Evolutionary conservation across 2,797 vertebrate species (phyloP), one percentile per base, ranked within the genome.

Genomic region (Holocentrus rufus): DNA sequence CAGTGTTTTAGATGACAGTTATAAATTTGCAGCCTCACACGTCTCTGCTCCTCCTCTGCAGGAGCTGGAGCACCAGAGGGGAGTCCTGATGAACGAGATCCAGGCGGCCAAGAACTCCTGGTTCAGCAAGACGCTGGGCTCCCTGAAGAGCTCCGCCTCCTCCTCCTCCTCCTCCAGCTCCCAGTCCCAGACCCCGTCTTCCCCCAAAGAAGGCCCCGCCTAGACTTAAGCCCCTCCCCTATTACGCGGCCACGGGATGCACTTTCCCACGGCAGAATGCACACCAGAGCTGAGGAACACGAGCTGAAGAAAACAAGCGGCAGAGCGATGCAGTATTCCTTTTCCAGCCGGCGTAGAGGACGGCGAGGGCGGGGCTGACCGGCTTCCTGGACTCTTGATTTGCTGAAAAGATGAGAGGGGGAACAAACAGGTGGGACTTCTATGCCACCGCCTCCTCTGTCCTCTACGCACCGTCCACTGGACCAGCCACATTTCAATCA

Each of bases 61-160:
- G 98, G 97, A 99, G 91, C 94, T 99, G 72, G 98, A 99, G 88
- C 98, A 99, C 87, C 97, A 99, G 94, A 94, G 96, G 75, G 97
- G 98, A 81, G 94, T 97, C 57, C 93, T 99, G 81, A 96, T 98
- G 96, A 99, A 95, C 15, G 98, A 99, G 94, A 96, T 99, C 89
- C 98, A 99, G 91, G 96, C 97, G 71, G 97, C 97, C 93, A 98
- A 98, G 93, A 99, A 99, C 94, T 98, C 97, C 76, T 99, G 98
- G 98, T 97, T 99, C 95, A 99, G 97, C 93, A 99, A 99, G 95
- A 99, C 98, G 22, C 94, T 99, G 93, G 96, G 96, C 89, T 98
- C 97, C 72, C 96, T 99, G 84, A 99, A 99, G 95, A 98, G 94
- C 5, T 98, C 94, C 1, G 82, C 92, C 65, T 94, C 95, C 1